Conservation (phyloP, 2,888 invertebrate species). For the Caenorhabditis afra region DNA sequence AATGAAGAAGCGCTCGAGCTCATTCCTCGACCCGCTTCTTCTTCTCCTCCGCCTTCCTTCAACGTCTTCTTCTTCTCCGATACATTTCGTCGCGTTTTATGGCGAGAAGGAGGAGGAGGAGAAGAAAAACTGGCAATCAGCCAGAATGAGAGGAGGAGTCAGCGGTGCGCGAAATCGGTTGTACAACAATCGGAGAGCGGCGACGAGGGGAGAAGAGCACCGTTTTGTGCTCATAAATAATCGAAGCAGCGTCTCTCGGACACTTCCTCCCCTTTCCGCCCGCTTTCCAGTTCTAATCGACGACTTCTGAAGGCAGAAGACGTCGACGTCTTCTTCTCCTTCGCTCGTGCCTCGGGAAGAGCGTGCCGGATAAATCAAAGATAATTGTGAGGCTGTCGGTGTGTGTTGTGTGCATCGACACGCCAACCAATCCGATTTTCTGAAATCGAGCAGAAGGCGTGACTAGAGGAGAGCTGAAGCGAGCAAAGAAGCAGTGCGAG, state of each 20-base stretch:
- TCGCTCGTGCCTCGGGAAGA: not conserved
- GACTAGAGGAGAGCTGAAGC: slow-evolving; percentile 25
- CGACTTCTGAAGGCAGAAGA: slow-evolving; percentile 12
- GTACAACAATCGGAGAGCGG: slow-evolving; percentile 42
- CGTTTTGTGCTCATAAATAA: slow-evolving; percentile 58
- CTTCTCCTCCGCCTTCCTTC: too few species aligned
- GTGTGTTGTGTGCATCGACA: slow-evolving; percentile 15
- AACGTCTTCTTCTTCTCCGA: slow-evolving; percentile 16
- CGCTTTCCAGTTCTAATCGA: slow-evolving; percentile 32
- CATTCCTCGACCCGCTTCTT: slow-evolving; percentile 20
- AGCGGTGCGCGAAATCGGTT: slow-evolving; percentile 57
- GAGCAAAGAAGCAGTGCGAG: not conserved
- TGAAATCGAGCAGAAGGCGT: slow-evolving; percentile 11
- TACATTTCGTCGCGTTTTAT: slow-evolving; percentile 39
- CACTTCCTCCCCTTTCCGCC: slow-evolving; percentile 33
- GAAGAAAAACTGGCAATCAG: slow-evolving; percentile 38
- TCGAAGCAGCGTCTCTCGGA: slow-evolving; percentile 22
- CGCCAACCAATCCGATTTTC: slow-evolving; percentile 38
- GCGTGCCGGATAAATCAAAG: slow-evolving; percentile 38
- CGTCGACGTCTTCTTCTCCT: too few species aligned
- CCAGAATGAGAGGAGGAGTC: slow-evolving; percentile 43
- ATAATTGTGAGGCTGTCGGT: slow-evolving; percentile 37
- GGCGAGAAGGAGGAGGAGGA: slow-evolving; percentile 15
- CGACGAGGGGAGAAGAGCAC: slow-evolving; percentile 14
- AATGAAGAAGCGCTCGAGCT: slow-evolving; percentile 51